phyloP scores from a whole-genome alignment of 2,113 vertebrate genomes.

The Hemicordylus capensis region DNA sequence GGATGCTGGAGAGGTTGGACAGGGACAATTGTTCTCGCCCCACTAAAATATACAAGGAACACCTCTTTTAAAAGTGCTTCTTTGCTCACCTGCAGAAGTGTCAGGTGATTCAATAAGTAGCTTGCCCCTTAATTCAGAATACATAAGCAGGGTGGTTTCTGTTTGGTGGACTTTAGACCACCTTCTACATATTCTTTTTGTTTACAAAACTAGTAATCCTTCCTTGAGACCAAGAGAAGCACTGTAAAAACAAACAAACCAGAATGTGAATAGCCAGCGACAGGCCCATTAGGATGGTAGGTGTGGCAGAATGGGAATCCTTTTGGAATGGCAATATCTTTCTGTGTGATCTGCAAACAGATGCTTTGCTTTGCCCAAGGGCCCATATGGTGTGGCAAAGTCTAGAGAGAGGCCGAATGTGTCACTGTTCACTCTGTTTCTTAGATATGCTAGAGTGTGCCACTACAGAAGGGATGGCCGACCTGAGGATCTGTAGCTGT shows the following conservation, averaged over 20 bases:
- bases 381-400: not conserved
- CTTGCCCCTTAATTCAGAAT: not conserved
- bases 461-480: too few species aligned
- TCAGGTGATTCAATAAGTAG: not conserved
- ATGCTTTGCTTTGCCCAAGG: not conserved
- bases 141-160: not conserved
- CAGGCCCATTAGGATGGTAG: not conserved
- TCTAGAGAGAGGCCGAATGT: not conserved
- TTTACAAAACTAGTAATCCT: not conserved
- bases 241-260: not conserved
- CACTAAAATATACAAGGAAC: too few species aligned
- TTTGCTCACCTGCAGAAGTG: not conserved
- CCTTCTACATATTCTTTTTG: not conserved
- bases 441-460: not conserved
- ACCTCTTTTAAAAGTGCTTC: too few species aligned
- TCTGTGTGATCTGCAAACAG: not conserved
- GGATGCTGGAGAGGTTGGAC: too few species aligned
- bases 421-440: not conserved
- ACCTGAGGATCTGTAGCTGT: too few species aligned
- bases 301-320: not conserved
- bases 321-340: not conserved
- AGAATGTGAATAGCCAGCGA: not conserved
- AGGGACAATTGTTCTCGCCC: too few species aligned
- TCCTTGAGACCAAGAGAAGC: not conserved
- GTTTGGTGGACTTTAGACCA: not conserved